Evolutionary conservation across 2,113 vertebrate genomes (phyloP).

Genomic region (Bos indicus): DNA sequence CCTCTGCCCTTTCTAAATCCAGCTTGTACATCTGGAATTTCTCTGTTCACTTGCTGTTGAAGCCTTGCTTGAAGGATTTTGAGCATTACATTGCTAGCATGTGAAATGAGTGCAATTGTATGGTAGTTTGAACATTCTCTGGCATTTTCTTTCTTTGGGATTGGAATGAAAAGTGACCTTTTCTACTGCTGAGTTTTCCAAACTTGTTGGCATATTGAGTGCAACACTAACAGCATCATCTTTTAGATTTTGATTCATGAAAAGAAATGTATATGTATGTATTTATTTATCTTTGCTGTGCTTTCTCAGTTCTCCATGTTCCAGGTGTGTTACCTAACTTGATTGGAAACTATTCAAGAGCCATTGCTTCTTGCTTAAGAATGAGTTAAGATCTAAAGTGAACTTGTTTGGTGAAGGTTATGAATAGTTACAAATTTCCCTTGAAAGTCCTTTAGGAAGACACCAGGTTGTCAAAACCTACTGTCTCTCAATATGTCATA

Average conservation of each 20-base stretch:
- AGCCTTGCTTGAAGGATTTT: not conserved
- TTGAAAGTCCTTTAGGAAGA: not conserved
- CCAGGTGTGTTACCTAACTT: not conserved
- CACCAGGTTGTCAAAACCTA: not conserved
- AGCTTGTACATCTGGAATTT: not conserved
- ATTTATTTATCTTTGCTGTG: not conserved
- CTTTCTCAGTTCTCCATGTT: not conserved
- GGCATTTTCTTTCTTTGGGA: not conserved
- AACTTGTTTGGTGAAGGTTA: not conserved
- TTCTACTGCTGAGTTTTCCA: not conserved
- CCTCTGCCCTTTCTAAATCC: not conserved
- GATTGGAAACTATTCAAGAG: not conserved
- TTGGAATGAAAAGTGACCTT: not conserved
- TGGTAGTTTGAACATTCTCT: not conserved
- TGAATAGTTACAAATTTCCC: not conserved
- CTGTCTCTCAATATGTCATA: not conserved
- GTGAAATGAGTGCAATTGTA: not conserved
- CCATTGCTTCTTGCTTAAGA: not conserved
- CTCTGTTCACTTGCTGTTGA: not conserved
- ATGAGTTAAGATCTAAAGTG: not conserved
- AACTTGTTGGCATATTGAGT: not conserved
- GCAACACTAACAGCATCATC: not conserved
- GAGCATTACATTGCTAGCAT: not conserved
- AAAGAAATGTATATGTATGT: not conserved
- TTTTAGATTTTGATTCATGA: not conserved